Percentiles rank a stretch among this genome's conserved stretches.
These are phyloP conservation scores for Plotosus lineatus DNA, from an alignment of 2,113 vertebrate genomes.

Conservation along the genomic window DNA sequence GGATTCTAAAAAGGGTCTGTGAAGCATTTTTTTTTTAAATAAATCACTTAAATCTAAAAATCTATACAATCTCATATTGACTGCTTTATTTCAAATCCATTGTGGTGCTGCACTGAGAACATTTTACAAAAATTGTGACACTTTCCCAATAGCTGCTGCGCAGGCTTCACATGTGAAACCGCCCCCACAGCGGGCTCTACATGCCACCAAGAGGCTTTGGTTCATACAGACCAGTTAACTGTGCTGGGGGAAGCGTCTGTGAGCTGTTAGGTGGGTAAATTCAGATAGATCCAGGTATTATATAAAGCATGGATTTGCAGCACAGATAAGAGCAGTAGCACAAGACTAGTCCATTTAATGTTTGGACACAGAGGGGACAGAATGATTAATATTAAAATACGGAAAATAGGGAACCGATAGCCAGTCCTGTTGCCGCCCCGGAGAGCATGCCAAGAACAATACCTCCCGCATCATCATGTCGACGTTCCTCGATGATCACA, in stretches of 20 bases:
- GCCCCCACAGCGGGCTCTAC: neutral
- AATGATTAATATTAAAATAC: conserved; percentile 78
- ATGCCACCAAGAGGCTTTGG: conserved; percentile 47
- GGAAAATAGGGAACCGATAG: conserved; percentile 90
- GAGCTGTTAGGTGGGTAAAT: conserved; percentile 15
- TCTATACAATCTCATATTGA: no score
- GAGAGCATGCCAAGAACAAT: conserved; percentile 89
- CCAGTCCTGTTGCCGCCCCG: conserved; percentile 91
- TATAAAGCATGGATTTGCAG: conserved; percentile 14
- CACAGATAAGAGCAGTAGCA: conserved; percentile 29
- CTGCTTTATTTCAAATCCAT: no score
- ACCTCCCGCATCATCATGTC: conserved; percentile 80
- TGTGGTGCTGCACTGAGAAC: no score
- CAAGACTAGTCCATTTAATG: conserved; percentile 15
- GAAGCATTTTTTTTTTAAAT: no score
- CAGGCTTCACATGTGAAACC: conserved; percentile 6
- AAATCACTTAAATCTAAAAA: no score
- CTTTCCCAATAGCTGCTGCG: no score
- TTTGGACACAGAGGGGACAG: neutral
- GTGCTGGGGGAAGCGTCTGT: neutral
- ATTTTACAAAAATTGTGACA: no score
- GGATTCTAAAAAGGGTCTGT: no score
- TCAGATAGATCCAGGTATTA: conserved; percentile 18
- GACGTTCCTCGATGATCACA: conserved; percentile 84
- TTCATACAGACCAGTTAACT: conserved; percentile 23